phyloP scores from a whole-genome alignment of 2,888 invertebrate genomes.

The Mimumesa dahlbomi region DNA sequence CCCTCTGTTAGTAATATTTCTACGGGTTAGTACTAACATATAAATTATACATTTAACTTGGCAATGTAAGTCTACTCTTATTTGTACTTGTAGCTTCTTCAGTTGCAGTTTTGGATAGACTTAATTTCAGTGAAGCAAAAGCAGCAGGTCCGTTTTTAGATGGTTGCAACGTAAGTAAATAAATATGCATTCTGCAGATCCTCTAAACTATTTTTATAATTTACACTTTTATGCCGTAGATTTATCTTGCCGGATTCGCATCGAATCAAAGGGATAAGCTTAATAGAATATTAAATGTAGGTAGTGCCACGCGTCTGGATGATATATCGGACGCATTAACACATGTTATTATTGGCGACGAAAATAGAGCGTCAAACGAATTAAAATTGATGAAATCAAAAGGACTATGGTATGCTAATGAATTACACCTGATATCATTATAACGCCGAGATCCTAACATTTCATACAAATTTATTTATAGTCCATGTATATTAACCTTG shows the following conservation, averaged over 20 bases:
- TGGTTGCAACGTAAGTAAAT: conserved; percentile 89
- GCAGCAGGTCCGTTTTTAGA: conserved; percentile 91
- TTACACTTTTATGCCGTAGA: conserved; percentile 79
- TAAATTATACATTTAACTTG: neutral
- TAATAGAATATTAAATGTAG: conserved; percentile 86
- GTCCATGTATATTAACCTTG: conserved; percentile 85
- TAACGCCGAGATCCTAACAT: too few species aligned
- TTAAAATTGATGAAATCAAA: conserved; percentile 77
- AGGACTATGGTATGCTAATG: conserved; percentile 67
- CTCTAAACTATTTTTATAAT: neutral
- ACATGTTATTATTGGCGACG: conserved; percentile 89
- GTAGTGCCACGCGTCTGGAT: conserved; percentile 92
- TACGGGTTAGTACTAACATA: conserved; percentile 28
- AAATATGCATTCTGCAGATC: neutral
- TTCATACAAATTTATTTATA: conserved; percentile 54
- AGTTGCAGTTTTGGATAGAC: conserved; percentile 53
- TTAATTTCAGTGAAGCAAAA: conserved; percentile 86
- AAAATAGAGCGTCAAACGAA: conserved; percentile 80
- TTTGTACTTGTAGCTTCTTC: conserved; percentile 13
- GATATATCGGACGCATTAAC: conserved; percentile 89
- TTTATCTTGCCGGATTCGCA: conserved; percentile 87
- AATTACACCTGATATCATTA: neutral
- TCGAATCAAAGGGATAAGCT: conserved; percentile 85
- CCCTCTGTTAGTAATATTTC: neutral
- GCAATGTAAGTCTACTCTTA: too few species aligned